Base-by-base conservation (phyloP, 2,797 vertebrate species). In the Enteromius fasciolatus region DNA sequence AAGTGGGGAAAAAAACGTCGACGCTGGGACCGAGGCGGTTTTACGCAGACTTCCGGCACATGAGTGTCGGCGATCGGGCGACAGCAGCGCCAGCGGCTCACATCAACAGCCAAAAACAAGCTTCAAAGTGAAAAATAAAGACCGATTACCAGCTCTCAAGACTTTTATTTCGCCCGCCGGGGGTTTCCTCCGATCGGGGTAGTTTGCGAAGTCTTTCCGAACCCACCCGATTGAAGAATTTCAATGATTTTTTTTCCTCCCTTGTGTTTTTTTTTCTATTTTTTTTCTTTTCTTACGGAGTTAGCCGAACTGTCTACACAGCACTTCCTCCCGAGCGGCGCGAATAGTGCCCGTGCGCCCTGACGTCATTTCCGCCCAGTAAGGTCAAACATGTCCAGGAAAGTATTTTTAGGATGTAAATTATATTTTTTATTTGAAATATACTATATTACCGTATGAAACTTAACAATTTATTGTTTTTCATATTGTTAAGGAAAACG, bases 31-130 rank as follows among this genome's bases (percentile, higher is more conserved):
- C 87, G 63, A 84, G 83, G 86, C 87, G 73, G 70, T 67, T 88
- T 81, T 64, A 85, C 91, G 87, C 89, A 92, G 90, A 95, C 95
- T 95, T 95, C 94, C 95, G 94, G 94, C 92, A 93, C 89, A 88
- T 87, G 91, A 88, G 88, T 90, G 80, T 91, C 87, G 90, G 87
- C 88, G 90, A 90, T 90, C 86, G 36, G 80, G 90, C 89, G 90
- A 90, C 91, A 90, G 87, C 54, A 67, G 76, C 63, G 23, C 31
- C 54, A 69, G 78, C 48, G 12, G 74, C 76, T 81, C 77, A 69
- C 82, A 86, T 77, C n/a, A 59, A 84, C 74, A 78, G 76, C 66
- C 44, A 57, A 91, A 89, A 89, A 90, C 89, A 90, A 83, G 39
- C 76, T 88, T 89, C 79, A 72, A 87, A 89, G 86, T 79, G 54